Evolutionary conservation across 2,888 invertebrate genomes (phyloP), one percentile per base, ranked within the genome.

Genomic region (Apodemia zela): DNA sequence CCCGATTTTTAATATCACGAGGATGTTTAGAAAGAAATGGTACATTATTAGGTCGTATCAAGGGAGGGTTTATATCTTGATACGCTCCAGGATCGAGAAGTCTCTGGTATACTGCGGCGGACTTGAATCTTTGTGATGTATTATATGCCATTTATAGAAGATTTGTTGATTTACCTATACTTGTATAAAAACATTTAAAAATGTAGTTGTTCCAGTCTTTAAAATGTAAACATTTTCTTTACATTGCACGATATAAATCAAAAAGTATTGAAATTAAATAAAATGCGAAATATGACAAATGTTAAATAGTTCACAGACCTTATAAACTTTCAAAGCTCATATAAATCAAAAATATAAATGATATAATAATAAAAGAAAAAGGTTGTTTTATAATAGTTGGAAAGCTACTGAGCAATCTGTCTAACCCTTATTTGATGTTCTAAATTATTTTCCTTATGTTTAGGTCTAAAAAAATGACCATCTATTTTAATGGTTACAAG

Each of bases 61-160:
- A 38, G 38, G 10, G 21, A 13, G 62, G 61, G 64, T 63, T 68
- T 17, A 72, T 69, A 65, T 65, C 66, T 69, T 84, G 79, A 69
- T 88, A 90, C 1, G 84, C 73, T n/a, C 83, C 84, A 62, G 89
- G 89, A 62, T 88, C 89, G 35, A 79, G 73, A 57, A 89, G 67
- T 38, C 70, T 75, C 65, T 69, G 79, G 68, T 75, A 76, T 70
- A 76, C 73, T 13, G 74, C 73, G 13, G 73, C 60, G 29, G 68
- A 66, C 21, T 75, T 66, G 76, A 89, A 87, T 68, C 89, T 76
- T 11, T 77, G 70, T 38, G 67, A 68, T 62, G 80, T 68, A 68
- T 71, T 77, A 66, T 78, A 89, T 33, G 89, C 88, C 85, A 86
- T 86, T 54, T 21, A 45, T 17, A 63, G n/a, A 60, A 63, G 42